Evolutionary conservation across 2,888 invertebrate genomes (phyloP).

Genomic region (Drosophila paracracens): DNA sequence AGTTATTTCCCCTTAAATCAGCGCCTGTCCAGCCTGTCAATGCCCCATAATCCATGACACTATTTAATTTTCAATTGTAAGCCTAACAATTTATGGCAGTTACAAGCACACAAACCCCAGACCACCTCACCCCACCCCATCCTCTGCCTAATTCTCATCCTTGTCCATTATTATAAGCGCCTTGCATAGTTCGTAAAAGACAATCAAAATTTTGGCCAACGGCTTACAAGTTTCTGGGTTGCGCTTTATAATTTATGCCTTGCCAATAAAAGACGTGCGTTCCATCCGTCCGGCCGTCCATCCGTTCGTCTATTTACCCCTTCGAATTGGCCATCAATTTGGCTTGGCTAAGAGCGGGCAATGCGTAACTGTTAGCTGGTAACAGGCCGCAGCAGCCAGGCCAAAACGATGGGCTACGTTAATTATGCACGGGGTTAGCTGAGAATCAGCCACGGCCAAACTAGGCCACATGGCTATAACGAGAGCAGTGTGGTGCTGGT

Average conservation of each 20-base stretch:
- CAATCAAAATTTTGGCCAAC: constrained; percentile 75
- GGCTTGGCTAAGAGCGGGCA: constrained; percentile 56
- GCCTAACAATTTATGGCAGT: constrained; percentile 63
- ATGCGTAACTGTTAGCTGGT: constrained; percentile 57
- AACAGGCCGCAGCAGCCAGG: constrained; percentile 33
- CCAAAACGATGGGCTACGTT: constrained; percentile 63
- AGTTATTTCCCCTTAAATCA: constrained; percentile 75
- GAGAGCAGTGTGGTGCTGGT: neutral
- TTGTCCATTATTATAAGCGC: constrained; percentile 23
- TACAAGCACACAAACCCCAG: neutral
- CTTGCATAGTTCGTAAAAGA: constrained; percentile 56
- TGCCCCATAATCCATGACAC: constrained; percentile 68
- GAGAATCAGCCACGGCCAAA: constrained; percentile 67
- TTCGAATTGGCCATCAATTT: constrained; percentile 69
- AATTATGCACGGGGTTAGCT: constrained; percentile 70
- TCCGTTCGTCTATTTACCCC: neutral
- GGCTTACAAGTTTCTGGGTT: constrained; percentile 73
- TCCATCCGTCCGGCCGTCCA: constrained; percentile 10
- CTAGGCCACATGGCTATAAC: constrained; percentile 73
- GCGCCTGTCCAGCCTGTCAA: constrained; percentile 63
- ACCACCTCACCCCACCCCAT: neutral
- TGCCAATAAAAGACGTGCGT: constrained; percentile 70
- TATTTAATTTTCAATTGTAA: constrained; percentile 78
- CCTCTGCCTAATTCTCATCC: neutral
- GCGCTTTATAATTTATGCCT: constrained; percentile 70